A percentile compares a stretch with the other conserved stretches of the same genome.
These are phyloP conservation scores for Daphoenositta chrysoptera DNA, from an alignment of 2,113 vertebrate genomes.

Conservation along the genomic window DNA sequence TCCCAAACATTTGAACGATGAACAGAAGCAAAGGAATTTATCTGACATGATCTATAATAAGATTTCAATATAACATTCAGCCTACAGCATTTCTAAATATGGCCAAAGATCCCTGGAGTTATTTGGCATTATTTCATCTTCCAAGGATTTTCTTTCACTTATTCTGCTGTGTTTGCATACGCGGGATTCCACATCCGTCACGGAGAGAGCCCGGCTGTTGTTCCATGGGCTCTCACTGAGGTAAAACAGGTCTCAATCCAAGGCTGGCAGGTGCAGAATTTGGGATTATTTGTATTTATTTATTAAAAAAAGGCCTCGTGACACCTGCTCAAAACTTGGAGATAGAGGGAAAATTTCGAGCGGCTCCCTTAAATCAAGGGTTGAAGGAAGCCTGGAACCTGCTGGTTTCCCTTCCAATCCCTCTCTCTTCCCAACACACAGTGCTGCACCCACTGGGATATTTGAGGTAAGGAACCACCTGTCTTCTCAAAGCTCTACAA, in stretches of 20 bases:
- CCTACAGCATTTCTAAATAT: slow-evolving; percentile 65
- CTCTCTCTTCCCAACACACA: background rate
- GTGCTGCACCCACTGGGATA: background rate
- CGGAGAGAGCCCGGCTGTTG: background rate
- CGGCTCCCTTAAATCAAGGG: fast-evolving
- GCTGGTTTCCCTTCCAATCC: background rate
- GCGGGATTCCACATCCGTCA: background rate
- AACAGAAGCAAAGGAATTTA: slow-evolving; percentile 55
- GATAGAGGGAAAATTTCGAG: background rate
- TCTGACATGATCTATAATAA: slow-evolving; percentile 57
- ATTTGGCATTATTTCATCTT: slow-evolving; percentile 59
- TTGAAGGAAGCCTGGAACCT: background rate
- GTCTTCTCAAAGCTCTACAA: background rate
- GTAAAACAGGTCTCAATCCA: background rate
- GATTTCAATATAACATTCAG: slow-evolving; percentile 56
- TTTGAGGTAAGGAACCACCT: background rate
- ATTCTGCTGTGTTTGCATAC: slow-evolving; percentile 47
- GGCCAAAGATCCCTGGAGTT: slow-evolving; percentile 54
- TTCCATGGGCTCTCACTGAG: background rate
- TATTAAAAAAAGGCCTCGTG: background rate
- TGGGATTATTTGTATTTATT: background rate
- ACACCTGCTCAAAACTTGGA: background rate
- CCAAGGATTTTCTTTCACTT: slow-evolving; percentile 52
- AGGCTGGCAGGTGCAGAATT: background rate
- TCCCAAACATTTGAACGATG: slow-evolving; percentile 30